These are phyloP conservation scores for Brachionus rotundiformis DNA, from an alignment of 1,140 invertebrate species.

Conservation along the genomic window DNA sequence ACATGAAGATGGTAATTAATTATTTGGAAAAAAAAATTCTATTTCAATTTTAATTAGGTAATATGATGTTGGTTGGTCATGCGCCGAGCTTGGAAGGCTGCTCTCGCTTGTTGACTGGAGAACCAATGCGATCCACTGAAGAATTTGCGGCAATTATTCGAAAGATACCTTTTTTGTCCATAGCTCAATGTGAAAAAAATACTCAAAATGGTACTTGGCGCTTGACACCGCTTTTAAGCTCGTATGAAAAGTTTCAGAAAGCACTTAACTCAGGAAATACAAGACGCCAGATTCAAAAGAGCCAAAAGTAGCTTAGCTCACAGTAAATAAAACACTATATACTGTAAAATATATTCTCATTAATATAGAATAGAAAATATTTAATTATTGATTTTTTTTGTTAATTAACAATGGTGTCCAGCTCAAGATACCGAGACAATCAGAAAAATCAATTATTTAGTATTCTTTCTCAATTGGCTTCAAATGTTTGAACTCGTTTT, in stretches of 20 bases:
- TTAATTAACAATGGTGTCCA: neutral
- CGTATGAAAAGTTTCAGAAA: conserved; percentile 28
- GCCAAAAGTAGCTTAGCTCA: neutral
- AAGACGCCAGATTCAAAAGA: neutral
- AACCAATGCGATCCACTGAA: neutral
- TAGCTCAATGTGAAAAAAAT: conserved; percentile 51
- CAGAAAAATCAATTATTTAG: conserved; percentile 1
- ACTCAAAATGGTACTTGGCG: neutral
- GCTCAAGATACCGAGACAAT: neutral
- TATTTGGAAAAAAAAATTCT: neutral
- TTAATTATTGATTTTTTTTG: conserved; percentile 10
- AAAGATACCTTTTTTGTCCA: conserved; percentile 42
- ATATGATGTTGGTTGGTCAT: conserved; percentile 47
- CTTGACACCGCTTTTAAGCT: neutral
- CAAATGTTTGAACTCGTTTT: neutral
- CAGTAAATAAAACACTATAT: neutral
- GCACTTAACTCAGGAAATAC: neutral
- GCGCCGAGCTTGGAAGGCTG: conserved; percentile 49
- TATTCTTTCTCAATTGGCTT: neutral
- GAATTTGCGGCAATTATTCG: conserved; percentile 20
- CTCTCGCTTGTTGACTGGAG: neutral
- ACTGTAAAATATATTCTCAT: neutral
- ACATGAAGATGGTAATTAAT: conserved; percentile 35
- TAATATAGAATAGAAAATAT: conserved; percentile 3
- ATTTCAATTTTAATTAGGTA: conserved; percentile 1